A percentile compares a stretch with the other conserved stretches of the same genome.
phyloP scores from a whole-genome alignment of 2,113 vertebrate species.

The Lophius piscatorius region DNA sequence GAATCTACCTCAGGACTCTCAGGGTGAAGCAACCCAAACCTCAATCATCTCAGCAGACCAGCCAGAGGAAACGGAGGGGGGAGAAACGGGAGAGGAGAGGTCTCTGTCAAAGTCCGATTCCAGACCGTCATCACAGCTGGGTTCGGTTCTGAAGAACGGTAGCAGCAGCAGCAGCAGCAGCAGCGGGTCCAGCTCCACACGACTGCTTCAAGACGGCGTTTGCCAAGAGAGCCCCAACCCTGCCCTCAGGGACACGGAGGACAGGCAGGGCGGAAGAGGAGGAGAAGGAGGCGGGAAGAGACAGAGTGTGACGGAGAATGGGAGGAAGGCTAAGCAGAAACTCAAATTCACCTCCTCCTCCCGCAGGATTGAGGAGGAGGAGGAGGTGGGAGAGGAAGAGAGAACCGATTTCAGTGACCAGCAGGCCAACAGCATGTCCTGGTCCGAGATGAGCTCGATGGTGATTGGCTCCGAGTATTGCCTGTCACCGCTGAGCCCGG shows the following conservation, averaged over 20 bases:
- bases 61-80: conserved; percentile 68
- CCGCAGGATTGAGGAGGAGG: conserved; percentile 7
- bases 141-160: conserved; percentile 80
- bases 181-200: conserved; percentile 21
- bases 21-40: conserved; percentile 74
- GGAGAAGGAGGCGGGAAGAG: no score
- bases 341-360: conserved; percentile 78
- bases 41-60: conserved; percentile 51
- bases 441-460: conserved; percentile 95
- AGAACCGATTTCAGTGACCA: conserved; percentile 71
- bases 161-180: conserved; percentile 49
- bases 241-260: conserved; percentile 5
- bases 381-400: no score
- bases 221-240: conserved; percentile 15
- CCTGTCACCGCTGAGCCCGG: conserved; percentile 89
- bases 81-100: background rate
- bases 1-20: conserved; percentile 73
- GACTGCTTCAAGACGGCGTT: conserved; percentile 21
- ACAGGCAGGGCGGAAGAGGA: conserved; percentile 62
- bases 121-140: conserved; percentile 67
- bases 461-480: conserved; percentile 93
- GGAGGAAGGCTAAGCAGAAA: conserved; percentile 90
- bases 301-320: conserved; percentile 80
- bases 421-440: conserved; percentile 88
- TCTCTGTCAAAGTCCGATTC: background rate